Percentiles rank a stretch among this genome's conserved stretches.
phyloP scores from a whole-genome alignment of 2,888 invertebrate species.

The Sisyra nigra region DNA sequence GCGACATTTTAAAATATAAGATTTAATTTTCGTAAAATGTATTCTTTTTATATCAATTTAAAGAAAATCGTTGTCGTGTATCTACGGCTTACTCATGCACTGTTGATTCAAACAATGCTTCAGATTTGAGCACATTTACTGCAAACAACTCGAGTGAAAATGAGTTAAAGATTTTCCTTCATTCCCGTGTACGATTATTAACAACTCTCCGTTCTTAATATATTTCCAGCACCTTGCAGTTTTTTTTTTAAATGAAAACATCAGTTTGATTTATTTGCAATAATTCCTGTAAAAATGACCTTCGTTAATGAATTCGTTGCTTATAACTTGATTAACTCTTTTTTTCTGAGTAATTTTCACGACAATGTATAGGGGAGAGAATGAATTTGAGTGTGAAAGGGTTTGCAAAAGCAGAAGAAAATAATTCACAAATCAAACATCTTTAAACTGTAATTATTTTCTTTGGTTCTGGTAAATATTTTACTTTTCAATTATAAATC shows the following conservation, averaged over 20 bases:
- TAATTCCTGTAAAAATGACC: too few species aligned
- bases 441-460: constrained; percentile 12
- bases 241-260: too few species aligned
- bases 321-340: too few species aligned
- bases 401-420: neutral
- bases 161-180: constrained; percentile 7
- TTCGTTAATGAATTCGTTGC: too few species aligned
- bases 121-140: constrained; percentile 6
- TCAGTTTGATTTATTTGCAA: too few species aligned
- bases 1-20: too few species aligned
- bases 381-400: neutral
- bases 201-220: too few species aligned
- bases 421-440: constrained; percentile 11
- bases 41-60: neutral
- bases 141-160: constrained; percentile 9
- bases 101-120: constrained; percentile 8
- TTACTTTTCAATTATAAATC: constrained; percentile 3
- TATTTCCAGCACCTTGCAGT: too few species aligned
- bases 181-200: neutral
- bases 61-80: neutral
- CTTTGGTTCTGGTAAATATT: constrained; percentile 4
- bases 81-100: constrained; percentile 8
- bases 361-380: neutral
- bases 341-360: too few species aligned
- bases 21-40: too few species aligned